These are phyloP conservation scores for Brachionus rotundiformis DNA, from an alignment of 1,140 invertebrate genomes.

Conservation along the genomic window DNA sequence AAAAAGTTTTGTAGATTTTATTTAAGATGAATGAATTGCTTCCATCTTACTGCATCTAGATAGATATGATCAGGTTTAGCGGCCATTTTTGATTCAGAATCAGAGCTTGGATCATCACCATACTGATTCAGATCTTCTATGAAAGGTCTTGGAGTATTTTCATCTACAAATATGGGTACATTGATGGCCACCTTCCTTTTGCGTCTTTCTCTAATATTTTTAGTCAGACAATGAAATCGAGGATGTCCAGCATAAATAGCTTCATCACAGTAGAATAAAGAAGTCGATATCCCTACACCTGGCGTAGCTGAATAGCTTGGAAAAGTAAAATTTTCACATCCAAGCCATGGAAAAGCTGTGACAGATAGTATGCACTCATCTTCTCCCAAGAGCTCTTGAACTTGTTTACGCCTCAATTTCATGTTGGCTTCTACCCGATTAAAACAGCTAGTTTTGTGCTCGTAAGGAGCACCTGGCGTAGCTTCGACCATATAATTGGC, in stretches of 20 bases:
- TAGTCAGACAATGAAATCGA: conserved; percentile 77
- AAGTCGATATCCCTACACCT: conserved; percentile 60
- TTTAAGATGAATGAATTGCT: not conserved
- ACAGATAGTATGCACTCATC: conserved; percentile 85
- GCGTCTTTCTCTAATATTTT: conserved; percentile 85
- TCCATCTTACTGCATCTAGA: conserved; percentile 76
- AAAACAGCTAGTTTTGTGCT: conserved; percentile 83
- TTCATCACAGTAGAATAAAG: conserved; percentile 91
- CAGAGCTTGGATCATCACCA: not conserved
- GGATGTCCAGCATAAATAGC: conserved; percentile 91
- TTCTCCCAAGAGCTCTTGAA: conserved; percentile 72
- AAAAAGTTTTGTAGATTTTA: conserved; percentile 2
- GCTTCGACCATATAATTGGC: conserved; percentile 98
- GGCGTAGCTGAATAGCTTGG: conserved; percentile 67
- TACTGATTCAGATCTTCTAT: conserved; percentile 58
- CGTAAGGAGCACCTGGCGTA: conserved; percentile 88
- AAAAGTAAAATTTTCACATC: conserved; percentile 82
- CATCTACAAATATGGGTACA: conserved; percentile 82
- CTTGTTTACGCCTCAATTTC: conserved; percentile 79
- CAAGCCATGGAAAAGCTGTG: conserved; percentile 88
- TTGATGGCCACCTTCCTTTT: conserved; percentile 94
- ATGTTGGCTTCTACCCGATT: conserved; percentile 98
- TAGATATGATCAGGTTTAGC: conserved; percentile 76
- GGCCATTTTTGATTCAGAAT: conserved; percentile 18
- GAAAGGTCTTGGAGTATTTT: conserved; percentile 75